Percentiles rank a stretch among this genome's conserved stretches.
Evolutionary conservation across 2,888 invertebrate species (phyloP).

Genomic region (Drosophila mulleri): DNA sequence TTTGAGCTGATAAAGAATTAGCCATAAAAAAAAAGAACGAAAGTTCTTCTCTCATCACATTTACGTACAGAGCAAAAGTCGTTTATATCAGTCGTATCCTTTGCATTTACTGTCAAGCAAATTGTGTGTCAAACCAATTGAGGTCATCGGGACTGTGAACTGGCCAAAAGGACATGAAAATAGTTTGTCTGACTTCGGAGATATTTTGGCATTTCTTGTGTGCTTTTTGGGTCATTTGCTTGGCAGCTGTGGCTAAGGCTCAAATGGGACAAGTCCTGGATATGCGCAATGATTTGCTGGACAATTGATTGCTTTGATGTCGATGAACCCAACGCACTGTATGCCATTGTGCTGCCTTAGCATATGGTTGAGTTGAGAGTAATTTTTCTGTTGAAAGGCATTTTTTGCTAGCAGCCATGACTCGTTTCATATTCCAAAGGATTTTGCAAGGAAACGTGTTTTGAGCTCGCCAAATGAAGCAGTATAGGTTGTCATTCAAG

Average conservation of each 20-base stretch:
- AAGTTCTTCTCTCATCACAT: neutral
- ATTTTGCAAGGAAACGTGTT: neutral
- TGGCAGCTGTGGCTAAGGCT: neutral
- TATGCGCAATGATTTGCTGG: neutral
- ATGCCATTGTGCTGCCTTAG: neutral
- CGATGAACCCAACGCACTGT: neutral
- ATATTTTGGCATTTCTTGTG: neutral
- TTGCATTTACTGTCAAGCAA: neutral
- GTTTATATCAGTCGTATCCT: neutral
- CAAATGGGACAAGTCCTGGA: neutral
- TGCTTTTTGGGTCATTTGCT: neutral
- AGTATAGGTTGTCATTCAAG: neutral
- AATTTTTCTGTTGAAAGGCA: neutral
- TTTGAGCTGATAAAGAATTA: neutral
- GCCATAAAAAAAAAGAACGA: neutral
- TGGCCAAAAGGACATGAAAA: neutral
- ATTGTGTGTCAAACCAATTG: neutral
- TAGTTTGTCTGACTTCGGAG: neutral
- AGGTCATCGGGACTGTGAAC: neutral
- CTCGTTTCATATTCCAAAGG: neutral
- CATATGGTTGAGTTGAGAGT: neutral
- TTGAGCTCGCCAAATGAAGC: neutral
- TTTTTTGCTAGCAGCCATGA: neutral
- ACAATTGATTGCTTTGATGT: neutral
- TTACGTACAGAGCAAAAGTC: neutral